Conservation (phyloP, 2,113 vertebrate genomes). For the Odocoileus virginianus region DNA sequence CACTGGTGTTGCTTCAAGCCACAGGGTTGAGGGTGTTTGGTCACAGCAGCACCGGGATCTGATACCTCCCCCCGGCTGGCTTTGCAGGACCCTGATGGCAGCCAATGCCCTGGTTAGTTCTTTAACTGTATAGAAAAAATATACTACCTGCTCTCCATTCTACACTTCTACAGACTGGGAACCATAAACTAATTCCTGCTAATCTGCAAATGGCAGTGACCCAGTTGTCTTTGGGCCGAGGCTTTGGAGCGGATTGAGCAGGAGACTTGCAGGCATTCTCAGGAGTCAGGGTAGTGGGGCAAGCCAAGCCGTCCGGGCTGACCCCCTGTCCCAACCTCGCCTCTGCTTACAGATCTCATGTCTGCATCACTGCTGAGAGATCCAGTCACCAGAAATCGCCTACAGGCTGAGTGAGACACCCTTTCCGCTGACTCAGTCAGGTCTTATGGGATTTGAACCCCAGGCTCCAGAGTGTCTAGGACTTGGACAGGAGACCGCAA, state of each 20-base stretch:
- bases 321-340: not conserved
- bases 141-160: not conserved
- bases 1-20: not conserved
- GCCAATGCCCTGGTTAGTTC: not conserved
- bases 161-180: not conserved
- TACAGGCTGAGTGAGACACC: not conserved
- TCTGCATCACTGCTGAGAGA: not conserved
- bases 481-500: not conserved
- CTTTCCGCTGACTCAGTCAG: slow-evolving; percentile 43
- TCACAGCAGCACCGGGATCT: not conserved
- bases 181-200: not conserved
- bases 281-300: fast-evolving
- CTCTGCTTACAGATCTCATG: not conserved
- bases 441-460: slow-evolving; percentile 57
- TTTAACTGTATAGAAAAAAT: not conserved
- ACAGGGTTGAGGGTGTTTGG: not conserved
- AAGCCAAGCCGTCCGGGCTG: not conserved
- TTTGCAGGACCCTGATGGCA: not conserved
- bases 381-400: not conserved
- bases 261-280: not conserved
- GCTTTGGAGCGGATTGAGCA: not conserved
- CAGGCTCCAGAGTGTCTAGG: slow-evolving; percentile 59
- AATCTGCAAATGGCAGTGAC: not conserved
- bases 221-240: not conserved
- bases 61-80: not conserved